Percentiles rank a stretch among this genome's conserved stretches.
These are phyloP conservation scores for Chrysochloris asiatica DNA, from an alignment of 2,113 vertebrate species.

Conservation along the genomic window DNA sequence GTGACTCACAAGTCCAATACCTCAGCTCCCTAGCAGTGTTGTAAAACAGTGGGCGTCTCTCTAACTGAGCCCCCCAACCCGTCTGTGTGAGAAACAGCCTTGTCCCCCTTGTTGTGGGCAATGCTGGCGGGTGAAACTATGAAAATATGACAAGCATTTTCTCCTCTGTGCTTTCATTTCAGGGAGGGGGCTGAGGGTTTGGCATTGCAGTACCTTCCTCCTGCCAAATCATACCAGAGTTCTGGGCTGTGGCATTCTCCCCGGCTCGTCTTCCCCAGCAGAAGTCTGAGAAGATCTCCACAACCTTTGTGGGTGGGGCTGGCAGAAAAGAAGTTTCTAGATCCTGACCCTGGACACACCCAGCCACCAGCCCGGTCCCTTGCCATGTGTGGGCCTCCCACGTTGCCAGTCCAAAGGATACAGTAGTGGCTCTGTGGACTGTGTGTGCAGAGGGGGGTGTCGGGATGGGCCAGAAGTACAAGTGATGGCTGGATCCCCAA, in stretches of 20 bases:
- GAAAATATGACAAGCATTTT: background rate
- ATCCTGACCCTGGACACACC: too few relatives aligned
- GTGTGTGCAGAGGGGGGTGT: rapidly evolving
- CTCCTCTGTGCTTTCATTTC: background rate
- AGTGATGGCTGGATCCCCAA: rapidly evolving
- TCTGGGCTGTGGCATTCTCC: too few relatives aligned
- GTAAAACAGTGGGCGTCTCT: rapidly evolving
- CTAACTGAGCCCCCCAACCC: rapidly evolving
- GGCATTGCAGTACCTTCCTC: background rate
- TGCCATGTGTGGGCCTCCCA: background rate
- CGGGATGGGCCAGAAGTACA: background rate
- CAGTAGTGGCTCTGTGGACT: background rate
- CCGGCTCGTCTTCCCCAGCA: background rate
- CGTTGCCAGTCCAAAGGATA: background rate
- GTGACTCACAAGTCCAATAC: background rate
- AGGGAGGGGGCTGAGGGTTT: background rate
- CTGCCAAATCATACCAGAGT: too few relatives aligned
- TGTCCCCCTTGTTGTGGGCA: background rate
- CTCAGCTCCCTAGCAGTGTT: background rate
- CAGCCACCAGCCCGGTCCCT: background rate
- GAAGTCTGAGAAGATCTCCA: rapidly evolving
- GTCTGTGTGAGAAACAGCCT: rapidly evolving
- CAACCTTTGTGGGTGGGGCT: background rate
- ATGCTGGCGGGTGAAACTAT: too few relatives aligned
- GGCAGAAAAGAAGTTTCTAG: background rate